Evolutionary conservation across 2,113 vertebrate species (phyloP).

Genomic region (Sula dactylatra): DNA sequence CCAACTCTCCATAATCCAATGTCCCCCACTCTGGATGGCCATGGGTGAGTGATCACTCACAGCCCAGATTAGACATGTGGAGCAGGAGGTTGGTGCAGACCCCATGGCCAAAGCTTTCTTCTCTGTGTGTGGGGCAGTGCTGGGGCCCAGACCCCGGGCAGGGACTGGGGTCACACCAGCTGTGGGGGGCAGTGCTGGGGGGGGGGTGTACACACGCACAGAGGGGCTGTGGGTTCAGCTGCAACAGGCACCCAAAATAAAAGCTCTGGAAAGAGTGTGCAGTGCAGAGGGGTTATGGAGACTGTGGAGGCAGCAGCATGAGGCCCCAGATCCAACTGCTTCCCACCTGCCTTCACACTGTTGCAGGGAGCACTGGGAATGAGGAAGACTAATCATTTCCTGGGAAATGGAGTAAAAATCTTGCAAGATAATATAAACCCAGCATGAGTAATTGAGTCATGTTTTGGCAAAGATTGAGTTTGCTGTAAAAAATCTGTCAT

Average conservation of each 20-base stretch:
- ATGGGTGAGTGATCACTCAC: too few species aligned
- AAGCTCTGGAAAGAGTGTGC: not conserved
- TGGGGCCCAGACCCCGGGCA: not conserved
- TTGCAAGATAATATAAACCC: not conserved
- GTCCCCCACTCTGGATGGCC: not conserved
- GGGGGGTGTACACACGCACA: fast-evolving
- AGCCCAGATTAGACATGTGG: not conserved
- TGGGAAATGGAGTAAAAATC: not conserved
- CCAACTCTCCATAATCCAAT: not conserved
- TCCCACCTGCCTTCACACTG: not conserved
- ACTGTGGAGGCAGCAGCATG: not conserved
- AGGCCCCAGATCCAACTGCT: not conserved
- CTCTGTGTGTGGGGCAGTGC: fast-evolving
- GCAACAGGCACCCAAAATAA: not conserved
- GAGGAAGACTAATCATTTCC: not conserved
- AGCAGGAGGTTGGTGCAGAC: not conserved
- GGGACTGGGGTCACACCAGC: too few species aligned
- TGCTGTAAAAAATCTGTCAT: not conserved
- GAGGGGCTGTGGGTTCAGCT: not conserved
- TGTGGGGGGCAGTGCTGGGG: not conserved
- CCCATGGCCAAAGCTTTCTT: not conserved
- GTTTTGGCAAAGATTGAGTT: not conserved
- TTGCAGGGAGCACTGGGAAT: not conserved
- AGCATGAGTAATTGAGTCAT: not conserved
- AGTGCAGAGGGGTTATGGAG: fast-evolving